These are phyloP conservation scores for Enchytraeus crypticus DNA, from an alignment of 2,888 invertebrate species.

Conservation along the genomic window DNA sequence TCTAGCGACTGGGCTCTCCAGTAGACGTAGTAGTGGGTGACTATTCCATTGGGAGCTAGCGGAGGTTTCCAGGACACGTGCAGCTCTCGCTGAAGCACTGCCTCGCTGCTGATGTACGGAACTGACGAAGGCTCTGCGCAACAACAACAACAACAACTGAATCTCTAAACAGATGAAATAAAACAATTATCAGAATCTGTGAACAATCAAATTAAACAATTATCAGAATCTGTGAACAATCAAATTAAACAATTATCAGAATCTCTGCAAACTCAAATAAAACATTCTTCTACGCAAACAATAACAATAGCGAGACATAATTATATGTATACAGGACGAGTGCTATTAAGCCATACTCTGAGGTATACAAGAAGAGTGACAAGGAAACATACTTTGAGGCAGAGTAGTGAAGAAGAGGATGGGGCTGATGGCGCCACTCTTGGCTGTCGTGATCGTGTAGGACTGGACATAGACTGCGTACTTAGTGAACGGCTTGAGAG, in stretches of 20 bases:
- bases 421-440: slow-evolving; percentile 68
- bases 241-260: no score
- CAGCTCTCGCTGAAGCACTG: slow-evolving; percentile 58
- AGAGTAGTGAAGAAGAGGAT: slow-evolving; percentile 71
- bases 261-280: no score
- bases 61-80: slow-evolving; percentile 73
- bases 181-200: no score
- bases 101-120: slow-evolving; percentile 52
- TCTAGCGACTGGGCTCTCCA: slow-evolving; percentile 30
- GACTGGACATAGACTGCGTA: slow-evolving; percentile 93
- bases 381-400: slow-evolving; percentile 40
- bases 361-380: no score
- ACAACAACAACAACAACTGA: no score
- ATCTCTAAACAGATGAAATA: no score
- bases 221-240: no score
- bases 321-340: no score
- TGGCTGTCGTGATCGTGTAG: slow-evolving; percentile 66
- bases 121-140: slow-evolving; percentile 62
- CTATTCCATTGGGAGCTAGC: slow-evolving; percentile 69
- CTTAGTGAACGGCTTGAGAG: slow-evolving; percentile 73
- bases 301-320: no score
- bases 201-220: no score
- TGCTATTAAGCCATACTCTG: no score
- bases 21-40: slow-evolving; percentile 46
- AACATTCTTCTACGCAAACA: no score